phyloP scores from a whole-genome alignment of 2,797 vertebrate genomes.

The Malurus splendens region DNA sequence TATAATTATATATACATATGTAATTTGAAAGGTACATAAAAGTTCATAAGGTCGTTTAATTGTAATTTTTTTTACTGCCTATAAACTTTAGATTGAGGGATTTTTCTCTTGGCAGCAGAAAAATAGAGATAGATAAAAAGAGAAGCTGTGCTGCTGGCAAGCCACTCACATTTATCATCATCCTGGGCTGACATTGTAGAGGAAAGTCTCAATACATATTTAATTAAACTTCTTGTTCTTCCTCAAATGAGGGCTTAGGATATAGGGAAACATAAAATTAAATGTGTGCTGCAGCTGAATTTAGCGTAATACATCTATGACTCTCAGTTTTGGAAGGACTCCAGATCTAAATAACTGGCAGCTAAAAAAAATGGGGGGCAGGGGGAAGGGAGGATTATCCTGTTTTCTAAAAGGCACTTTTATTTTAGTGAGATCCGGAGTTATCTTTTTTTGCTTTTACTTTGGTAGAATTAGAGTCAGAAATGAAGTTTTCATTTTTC shows the following conservation, averaged over 20 bases:
- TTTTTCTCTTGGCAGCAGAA: background rate
- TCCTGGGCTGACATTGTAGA: background rate
- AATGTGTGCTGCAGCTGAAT: background rate
- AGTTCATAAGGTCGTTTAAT: background rate
- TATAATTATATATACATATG: background rate
- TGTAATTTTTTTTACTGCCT: background rate
- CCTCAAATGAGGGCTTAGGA: conserved; percentile 24
- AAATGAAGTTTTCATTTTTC: background rate
- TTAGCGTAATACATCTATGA: background rate
- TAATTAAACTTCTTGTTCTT: conserved; percentile 60
- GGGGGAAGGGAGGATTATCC: background rate
- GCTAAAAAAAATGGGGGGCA: background rate
- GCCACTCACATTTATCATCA: conserved; percentile 22
- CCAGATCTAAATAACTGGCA: background rate
- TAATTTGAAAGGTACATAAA: background rate
- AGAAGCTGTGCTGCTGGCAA: conserved; percentile 3
- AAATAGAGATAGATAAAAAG: conserved; percentile 30
- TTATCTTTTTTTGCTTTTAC: background rate
- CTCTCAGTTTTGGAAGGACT: conserved; percentile 16
- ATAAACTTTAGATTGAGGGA: background rate
- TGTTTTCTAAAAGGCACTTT: background rate
- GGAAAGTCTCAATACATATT: conserved; percentile 31
- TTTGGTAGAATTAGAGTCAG: background rate
- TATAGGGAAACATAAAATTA: background rate
- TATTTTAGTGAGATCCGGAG: background rate